Conservation (phyloP, 1,140 invertebrate genomes). For the Drosophila aff. region DNA sequence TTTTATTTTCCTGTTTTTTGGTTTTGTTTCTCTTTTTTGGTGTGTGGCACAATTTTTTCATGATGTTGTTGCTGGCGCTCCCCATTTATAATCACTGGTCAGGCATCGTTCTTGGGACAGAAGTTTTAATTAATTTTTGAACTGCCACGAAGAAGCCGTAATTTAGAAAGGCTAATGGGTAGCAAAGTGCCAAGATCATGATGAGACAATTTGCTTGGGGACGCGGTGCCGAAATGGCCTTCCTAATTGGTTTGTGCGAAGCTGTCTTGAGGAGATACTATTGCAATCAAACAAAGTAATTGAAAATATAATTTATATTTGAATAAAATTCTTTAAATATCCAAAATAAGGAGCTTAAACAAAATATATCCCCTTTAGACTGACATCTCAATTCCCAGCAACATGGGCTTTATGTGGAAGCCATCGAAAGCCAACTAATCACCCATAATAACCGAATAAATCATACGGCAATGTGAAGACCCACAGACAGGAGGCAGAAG, state of each 20-base stretch:
- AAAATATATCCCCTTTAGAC: neutral
- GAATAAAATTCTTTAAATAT: neutral
- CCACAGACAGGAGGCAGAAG: conserved; percentile 28
- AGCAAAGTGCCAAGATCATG: conserved; percentile 60
- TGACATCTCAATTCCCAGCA: conserved; percentile 27
- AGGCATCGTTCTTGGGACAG: conserved; percentile 51
- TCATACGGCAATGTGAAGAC: conserved; percentile 31
- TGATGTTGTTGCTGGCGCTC: conserved; percentile 15
- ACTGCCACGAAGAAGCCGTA: conserved; percentile 16
- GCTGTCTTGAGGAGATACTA: neutral
- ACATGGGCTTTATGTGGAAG: conserved; percentile 14
- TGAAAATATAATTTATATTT: neutral
- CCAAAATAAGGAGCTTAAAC: neutral
- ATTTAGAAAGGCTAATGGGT: conserved; percentile 50
- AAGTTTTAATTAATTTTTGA: conserved; percentile 72
- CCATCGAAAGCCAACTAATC: conserved; percentile 29
- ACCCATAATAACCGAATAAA: conserved; percentile 46
- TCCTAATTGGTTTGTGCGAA: conserved; percentile 17
- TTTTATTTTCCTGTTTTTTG: conserved; percentile 23
- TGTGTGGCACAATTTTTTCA: conserved; percentile 44
- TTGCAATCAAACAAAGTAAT: neutral
- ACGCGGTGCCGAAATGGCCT: conserved; percentile 3
- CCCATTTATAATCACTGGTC: conserved; percentile 45
- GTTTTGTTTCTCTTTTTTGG: conserved; percentile 16
- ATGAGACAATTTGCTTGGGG: conserved; percentile 39